Evolutionary conservation across 1,140 invertebrate species (phyloP), one percentile per base, ranked within the genome.

Genomic region (Conopomorpha cramerella): DNA sequence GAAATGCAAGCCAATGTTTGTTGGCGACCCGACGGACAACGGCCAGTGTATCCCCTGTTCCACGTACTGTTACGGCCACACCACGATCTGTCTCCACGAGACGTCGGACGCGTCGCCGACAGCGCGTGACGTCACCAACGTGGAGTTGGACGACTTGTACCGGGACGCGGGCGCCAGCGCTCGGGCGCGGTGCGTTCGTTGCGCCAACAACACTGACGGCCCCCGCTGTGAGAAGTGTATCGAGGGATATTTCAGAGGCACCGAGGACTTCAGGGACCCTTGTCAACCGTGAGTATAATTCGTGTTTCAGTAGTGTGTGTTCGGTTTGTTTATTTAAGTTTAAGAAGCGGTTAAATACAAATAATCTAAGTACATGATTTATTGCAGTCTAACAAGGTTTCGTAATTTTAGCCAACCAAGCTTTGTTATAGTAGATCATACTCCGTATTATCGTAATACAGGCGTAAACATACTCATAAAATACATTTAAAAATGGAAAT

Each of bases 41-140:
- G 90, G 88, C 0, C 84, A 87, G 36, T 98, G 95, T 63, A 83
- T 92, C 8, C 88, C 93, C 0, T 98, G 95, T 55, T 73, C 83
- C 0, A 87, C 90, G 16, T 95, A 92, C 68, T 98, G 95, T 49
- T 87, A 97, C 66, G 89, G 90, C 0, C 95, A 98, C 64, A 91
- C 90, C 2, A 76, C 84, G 8, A 81, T 90, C 14, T 97, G 95
- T 64, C 82, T 93, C 54, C 55, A 70, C 65, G 57, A 79, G 16
- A 50, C 47, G 27, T n/a, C n/a, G n/a, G 76, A 71, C 16, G 40
- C 40, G 6, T 62, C 78, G 23, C 62, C 73, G 15, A 73, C 74
- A 0, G 61, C 81, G 0, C 79, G 82, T 4, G 83, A 84, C 47
- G 81, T 84, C 70, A 78, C 79, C 0, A 60, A 68, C 18, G 80